Base-by-base conservation (phyloP, 2,797 vertebrate genomes). In the Melanotaenia boesemani region DNA sequence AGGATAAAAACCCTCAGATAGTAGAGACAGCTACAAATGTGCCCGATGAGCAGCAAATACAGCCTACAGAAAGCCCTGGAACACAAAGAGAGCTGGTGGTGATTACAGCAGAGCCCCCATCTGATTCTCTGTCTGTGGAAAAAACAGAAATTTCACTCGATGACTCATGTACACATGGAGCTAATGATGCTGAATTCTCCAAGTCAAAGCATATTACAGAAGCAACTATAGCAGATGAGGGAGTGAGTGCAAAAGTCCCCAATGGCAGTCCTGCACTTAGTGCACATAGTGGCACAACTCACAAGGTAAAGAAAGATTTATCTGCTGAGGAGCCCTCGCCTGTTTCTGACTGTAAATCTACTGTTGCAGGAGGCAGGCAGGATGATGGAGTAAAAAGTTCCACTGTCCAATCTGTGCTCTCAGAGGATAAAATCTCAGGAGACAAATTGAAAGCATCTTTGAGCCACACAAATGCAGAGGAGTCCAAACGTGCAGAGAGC, bases 91-190 rank as follows among this genome's bases (percentile, higher is more conserved):
- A 79, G 66, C 39, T 68, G 22, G 72, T 13, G 36, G 67, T 61
- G 44, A 70, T 13, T 66, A 41, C 55, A 63, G 75, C 59, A n/a
- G 63, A 83, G 57, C 67, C 79, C 18, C 83, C 79, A 71, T 37
- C 71, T 76, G 59, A 72, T 56, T 85, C 79, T 83, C 79, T 57
- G 41, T 73, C 79, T 24, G 69, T 83, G 90, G 87, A 89, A 91
- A 92, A 89, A 88, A 67, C 56, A 0, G 67, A 84, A 44, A 88
- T 79, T 67, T 70, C 77, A 37, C 39, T 28, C 0, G 69, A 86
- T 93, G 89, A 93, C 80, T 91, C 92, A 91, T 83, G 70, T 15
- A 16, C 86, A 82, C 82, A 67, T 81, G 77, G 82, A 84, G 79
- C 76, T 86, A 81, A 77, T 86, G 79, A 72, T 77, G 71, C 34